Base-by-base conservation (phyloP, 2,797 vertebrate genomes). In the Apogon talboti region DNA sequence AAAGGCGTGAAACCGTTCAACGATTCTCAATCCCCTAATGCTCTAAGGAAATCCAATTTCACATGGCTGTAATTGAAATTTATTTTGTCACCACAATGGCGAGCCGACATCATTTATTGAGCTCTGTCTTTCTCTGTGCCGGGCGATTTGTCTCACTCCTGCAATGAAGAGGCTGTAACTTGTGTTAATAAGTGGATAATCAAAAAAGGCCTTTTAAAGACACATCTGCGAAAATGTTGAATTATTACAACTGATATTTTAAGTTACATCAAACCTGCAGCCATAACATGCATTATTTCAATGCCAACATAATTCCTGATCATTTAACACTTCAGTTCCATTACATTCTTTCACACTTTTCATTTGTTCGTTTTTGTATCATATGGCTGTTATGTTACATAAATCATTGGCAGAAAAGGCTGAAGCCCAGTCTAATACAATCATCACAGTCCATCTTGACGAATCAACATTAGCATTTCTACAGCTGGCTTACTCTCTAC, bases 1-100 rank as follows among this genome's bases (percentile, higher is more conserved):
- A 61, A 51, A 58, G 64, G 80, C 33, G 49, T 83, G 76, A 89
- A 87, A 87, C 72, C 84, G 84, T 79, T 81, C 83, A 82, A 81
- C 68, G 63, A 78, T 90, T 71, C 82, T 87, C 87, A 77, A 81
- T 90, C 86, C 85, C 62, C 75, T 91, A 89, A 91, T 90, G 83
- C 84, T 78, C 79, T 72, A 55, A 78, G 83, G 85, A 91, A 92
- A 92, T 92, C 89, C 91, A 92, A 90, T 93, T 92, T 89, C 87
- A 90, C 86, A 81, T 78, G 63, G 83, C 85, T 43, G 71, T 92
- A 93, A 92, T 92, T 92, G 90, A 93, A 92, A 92, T 92, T 82
- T 92, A 92, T 92, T 91, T 92, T 91, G 88, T 91, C 83, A 82
- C 82, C 75, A 83, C 81, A 77, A 67, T 76, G 61, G 78, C 47